Evolutionary conservation across 1,140 invertebrate genomes (phyloP), one percentile per base, ranked within the genome.

Genomic region (Tetranychus urticae): DNA sequence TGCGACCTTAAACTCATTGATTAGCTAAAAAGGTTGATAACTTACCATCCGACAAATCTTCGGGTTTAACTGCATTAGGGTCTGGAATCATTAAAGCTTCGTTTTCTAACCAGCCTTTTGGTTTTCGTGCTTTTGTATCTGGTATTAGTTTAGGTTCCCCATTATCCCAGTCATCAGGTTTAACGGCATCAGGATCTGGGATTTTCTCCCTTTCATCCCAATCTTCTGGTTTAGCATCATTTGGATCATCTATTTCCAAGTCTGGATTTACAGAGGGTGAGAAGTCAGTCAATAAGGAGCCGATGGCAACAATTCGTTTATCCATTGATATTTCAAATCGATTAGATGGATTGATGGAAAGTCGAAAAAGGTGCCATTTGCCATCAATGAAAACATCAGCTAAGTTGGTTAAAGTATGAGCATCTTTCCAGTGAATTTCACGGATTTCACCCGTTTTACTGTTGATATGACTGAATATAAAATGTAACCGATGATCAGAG

Each of bases 381-480:
- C 94, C 92, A 72, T 98, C 93, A 68, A 86, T 86, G 74, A 94
- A 97, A 35, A 82, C 80, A 60, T 87, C 86, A 68, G 93, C 88
- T 23, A 96, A 68, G 55, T 83, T 80, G 54, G 82, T 84, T 68
- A 69, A 61, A 48, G 33, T 59, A 33, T 52, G 33, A 6, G 66
- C 35, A 23, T 63, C 60, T 52, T 64, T 68, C 68, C 69, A 70
- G 56, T 93, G 88, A 69, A 92, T 92, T 70, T 92, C 88, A 67
- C 86, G 82, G 65, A 87, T 77, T 13, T 80, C 80, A 48, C 86
- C 88, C 70, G 91, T 97, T 65, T 84, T 78, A n/a, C 92, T 93
- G 76, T 97, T 97, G 72, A 83, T 85, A 72, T 97, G 90, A 56
- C 85, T 80, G 74, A 98, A 92, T 71, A 98, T 99, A 71, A 98